Evolutionary conservation across 2,888 invertebrate genomes (phyloP).

Genomic region (Melanotus villosus): DNA sequence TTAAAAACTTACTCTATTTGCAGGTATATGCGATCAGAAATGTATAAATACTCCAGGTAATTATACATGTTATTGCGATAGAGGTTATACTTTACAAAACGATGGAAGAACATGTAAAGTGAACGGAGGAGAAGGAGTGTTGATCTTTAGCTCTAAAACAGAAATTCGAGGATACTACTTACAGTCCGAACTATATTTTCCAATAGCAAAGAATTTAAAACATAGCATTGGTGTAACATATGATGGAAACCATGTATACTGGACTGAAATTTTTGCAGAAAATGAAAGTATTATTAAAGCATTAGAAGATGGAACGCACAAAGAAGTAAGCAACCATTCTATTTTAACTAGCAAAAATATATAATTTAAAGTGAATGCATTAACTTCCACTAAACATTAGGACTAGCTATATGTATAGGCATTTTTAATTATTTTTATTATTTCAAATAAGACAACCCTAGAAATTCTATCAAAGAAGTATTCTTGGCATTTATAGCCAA

Average conservation of each 20-base stretch:
- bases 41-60: slow-evolving; percentile 75
- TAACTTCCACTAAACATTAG: background rate
- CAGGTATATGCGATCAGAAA: slow-evolving; percentile 76
- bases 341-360: background rate
- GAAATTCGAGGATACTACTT: slow-evolving; percentile 78
- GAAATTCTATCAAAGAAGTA: too few species aligned
- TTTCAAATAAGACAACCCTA: too few species aligned
- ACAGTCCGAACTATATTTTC: slow-evolving; percentile 69
- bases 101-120: slow-evolving; percentile 73
- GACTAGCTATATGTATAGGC: too few species aligned
- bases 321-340: slow-evolving; percentile 70
- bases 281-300: slow-evolving; percentile 81
- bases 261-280: slow-evolving; percentile 81
- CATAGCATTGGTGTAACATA: slow-evolving; percentile 79
- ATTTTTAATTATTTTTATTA: too few species aligned
- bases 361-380: background rate
- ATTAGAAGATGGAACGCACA: slow-evolving; percentile 73
- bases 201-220: slow-evolving; percentile 70
- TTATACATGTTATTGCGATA: slow-evolving; percentile 77
- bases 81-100: slow-evolving; percentile 69
- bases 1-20: too few species aligned
- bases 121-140: slow-evolving; percentile 74
- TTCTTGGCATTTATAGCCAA: too few species aligned
- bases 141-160: slow-evolving; percentile 78
- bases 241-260: slow-evolving; percentile 81